Evolutionary conservation across 1,140 invertebrate genomes (phyloP).

Genomic region (Eciton burchellii): DNA sequence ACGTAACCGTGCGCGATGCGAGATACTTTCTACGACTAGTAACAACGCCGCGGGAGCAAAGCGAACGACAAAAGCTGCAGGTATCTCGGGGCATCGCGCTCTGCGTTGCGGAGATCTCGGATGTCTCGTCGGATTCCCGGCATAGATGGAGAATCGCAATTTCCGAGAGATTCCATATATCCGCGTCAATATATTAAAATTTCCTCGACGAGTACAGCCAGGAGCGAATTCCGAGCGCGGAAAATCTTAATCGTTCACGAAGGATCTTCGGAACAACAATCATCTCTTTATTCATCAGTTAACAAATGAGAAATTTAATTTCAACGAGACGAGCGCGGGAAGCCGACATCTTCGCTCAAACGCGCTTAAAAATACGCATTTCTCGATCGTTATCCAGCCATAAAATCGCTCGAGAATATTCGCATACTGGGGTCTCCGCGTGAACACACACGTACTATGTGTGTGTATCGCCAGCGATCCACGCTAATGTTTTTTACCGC

Average conservation of each 20-base stretch:
- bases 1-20: conserved; percentile 27
- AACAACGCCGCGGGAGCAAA: conserved; percentile 32
- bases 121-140: conserved; percentile 48
- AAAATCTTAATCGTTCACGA: not conserved
- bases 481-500: not conserved
- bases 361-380: not conserved
- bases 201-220: not conserved
- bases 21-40: conserved; percentile 4
- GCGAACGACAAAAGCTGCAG: conserved; percentile 35
- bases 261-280: not conserved
- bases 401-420: no score
- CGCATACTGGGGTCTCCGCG: no score
- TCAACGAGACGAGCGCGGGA: not conserved
- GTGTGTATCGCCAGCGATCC: not conserved
- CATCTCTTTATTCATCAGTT: not conserved
- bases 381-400: no score
- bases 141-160: conserved; percentile 39
- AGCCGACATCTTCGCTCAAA: not conserved
- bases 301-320: not conserved
- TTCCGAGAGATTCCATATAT: not conserved
- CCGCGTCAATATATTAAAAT: not conserved
- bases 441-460: no score
- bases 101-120: conserved; percentile 23
- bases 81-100: conserved; percentile 44
- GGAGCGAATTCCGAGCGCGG: not conserved